Evolutionary conservation across 2,797 vertebrate species (phyloP), one percentile per base, ranked within the genome.

Genomic region (Nasua narica): DNA sequence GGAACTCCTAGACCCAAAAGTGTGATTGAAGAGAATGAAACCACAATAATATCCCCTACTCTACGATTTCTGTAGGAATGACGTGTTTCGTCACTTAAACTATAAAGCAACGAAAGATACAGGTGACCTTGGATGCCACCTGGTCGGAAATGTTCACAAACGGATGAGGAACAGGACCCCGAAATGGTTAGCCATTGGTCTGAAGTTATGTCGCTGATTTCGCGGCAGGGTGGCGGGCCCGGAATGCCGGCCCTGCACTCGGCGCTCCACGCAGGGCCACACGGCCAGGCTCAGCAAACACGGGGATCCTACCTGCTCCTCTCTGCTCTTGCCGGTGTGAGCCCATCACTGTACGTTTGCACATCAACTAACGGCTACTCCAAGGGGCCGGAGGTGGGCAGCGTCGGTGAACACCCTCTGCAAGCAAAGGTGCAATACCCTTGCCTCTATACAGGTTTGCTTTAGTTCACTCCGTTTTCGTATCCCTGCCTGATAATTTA

Each of bases 301-400:
- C 1, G 0, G 3, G 5, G 11, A n/a, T 37, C 5, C 19, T 32
- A 43, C 29, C 19, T 9, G 1, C 25, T 16, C 50, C 37, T 7
- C 18, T 21, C 32, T 2, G 12, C 58, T n/a, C 18, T 4, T 13
- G 16, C 14, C 54, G 48, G 21, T 4, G 25, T 23, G 25, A 9
- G 7, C 4, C 58, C 15, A 46, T 15, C 16, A 3, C 13, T 15
- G 25, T 2, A 2, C 29, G 23, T 35, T 54, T 18, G 8, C 35
- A 14, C 19, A 32, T 32, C 5, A 18, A 16, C 16, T 1, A 11
- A 16, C 15, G 15, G 15, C 29, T 65, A 9, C 15, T 1, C 3
- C 16, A 11, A 25, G 10, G 18, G 25, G 21, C 11, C 4, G 2
- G 4, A 16, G 23, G 18, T 0, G 37, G 52, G 43, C n/a, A 48